Base-by-base conservation (phyloP, 2,888 invertebrate genomes). In the Parapristionchus giblindavisi region DNA sequence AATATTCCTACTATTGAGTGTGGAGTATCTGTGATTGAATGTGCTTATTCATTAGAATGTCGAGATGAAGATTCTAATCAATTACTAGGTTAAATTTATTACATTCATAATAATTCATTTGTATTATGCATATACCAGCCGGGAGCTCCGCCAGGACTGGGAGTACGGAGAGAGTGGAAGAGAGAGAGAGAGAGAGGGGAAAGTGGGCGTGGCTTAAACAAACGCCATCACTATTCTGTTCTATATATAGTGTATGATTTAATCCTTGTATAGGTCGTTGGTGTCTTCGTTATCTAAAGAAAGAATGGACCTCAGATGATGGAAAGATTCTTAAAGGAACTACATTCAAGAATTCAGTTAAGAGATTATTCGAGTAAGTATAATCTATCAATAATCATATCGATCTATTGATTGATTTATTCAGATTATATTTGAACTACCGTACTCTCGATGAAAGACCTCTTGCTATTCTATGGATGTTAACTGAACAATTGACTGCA, bases 241-340 rank as follows among this genome's bases (percentile, higher is more conserved):
- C n/a, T n/a, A n/a, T n/a, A n/a, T n/a, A n/a, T n/a, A n/a, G n/a
- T n/a, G 14, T 48, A 21, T 48, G 14, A 48, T 48, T 48, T 21
- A 14, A 11, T 21, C 48, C 48, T 21, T 48, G 11, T 80, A 65
- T 68, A 81, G 82, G 79, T 3, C 77, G 78, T 14, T 75, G 61
- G 71, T 77, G 79, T 3, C 70, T 82, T 17, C 72, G 76, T 17
- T 82, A 79, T 72, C 72, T 82, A 24, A 65, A 66, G 27, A 54
- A 51, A 43, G 78, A 78, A 60, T 78, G 78, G 78, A 29, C 40
- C 2, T 75, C 66, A 38, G 60, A 58, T 11, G 78, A 77, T n/a
- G 72, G 75, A 32, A 60, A 66, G 6, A 8, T 63, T 21, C 66
- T 74, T 43, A 78, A 78, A 38, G 75, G 75, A 40, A 51, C 63